phyloP scores from a whole-genome alignment of 2,888 invertebrate genomes.

The Nasonovia ribisnigri region DNA sequence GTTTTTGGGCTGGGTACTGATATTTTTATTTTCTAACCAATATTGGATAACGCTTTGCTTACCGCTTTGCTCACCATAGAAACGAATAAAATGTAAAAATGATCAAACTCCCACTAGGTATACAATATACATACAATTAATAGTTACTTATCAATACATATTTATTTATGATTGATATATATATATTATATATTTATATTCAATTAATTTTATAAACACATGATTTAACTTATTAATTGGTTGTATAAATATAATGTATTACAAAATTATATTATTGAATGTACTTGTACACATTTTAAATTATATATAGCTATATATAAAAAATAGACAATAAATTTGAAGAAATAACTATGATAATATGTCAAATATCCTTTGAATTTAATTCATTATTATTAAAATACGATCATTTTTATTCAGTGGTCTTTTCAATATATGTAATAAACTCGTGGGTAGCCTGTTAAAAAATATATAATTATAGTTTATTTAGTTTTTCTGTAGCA shows the following conservation, averaged over 20 bases:
- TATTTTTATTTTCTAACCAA: no score
- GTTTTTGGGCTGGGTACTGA: no score
- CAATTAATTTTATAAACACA: neutral
- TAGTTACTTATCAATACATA: neutral
- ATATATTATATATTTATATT: neutral
- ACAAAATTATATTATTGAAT: neutral
- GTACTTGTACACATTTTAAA: neutral
- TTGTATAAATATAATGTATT: neutral
- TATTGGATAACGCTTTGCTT: no score
- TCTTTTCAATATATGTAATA: constrained; percentile 37
- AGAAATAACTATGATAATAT: neutral
- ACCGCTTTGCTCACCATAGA: no score
- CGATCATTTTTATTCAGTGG: constrained; percentile 25
- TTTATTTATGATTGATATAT: neutral
- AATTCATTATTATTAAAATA: constrained; percentile 24
- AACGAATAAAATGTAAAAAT: no score
- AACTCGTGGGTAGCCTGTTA: constrained; percentile 50
- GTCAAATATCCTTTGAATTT: constrained; percentile 2
- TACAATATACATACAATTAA: no score
- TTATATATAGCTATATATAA: neutral
- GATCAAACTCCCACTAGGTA: no score
- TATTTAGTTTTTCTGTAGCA: constrained; percentile 52
- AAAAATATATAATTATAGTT: constrained; percentile 54
- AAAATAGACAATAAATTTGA: neutral
- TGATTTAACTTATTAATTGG: neutral